Conservation (phyloP, 2,888 invertebrate species). For the Brachypalpus laphriformis region DNA sequence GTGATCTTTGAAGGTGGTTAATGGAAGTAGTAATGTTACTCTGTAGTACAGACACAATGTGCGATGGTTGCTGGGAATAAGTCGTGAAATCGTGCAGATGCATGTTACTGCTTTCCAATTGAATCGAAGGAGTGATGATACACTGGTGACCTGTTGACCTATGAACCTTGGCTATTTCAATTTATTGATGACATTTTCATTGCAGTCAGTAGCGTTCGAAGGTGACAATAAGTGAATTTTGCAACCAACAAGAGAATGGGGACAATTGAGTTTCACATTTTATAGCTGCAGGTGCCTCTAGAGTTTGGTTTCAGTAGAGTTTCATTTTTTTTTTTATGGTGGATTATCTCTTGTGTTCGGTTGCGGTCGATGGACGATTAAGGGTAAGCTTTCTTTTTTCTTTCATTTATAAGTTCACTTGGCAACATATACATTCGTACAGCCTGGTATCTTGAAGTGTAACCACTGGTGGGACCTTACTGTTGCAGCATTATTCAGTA, state of each 20-base stretch:
- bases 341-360: no score
- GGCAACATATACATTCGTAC: no score
- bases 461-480: no score
- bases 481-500: no score
- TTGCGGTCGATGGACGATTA: no score
- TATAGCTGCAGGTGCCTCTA: no score
- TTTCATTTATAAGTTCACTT: no score
- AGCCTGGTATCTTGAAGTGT: no score
- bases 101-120: conserved; percentile 35
- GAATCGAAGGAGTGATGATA: conserved; percentile 50
- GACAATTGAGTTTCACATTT: no score
- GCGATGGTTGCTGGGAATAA: conserved; percentile 4
- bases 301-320: no score
- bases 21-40: conserved; percentile 50
- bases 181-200: conserved; percentile 67
- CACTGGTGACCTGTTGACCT: conserved; percentile 54
- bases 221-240: neutral
- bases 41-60: neutral
- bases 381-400: no score
- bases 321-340: no score
- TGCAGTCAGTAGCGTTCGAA: conserved; percentile 36
- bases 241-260: neutral
- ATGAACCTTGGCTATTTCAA: conserved; percentile 43
- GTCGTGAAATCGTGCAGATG: conserved; percentile 52
- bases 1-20: conserved; percentile 67